Percentiles rank a stretch among this genome's conserved stretches.
These are phyloP conservation scores for Petrocephalus schoutedeni DNA, from an alignment of 2,797 vertebrate species.

Conservation along the genomic window DNA sequence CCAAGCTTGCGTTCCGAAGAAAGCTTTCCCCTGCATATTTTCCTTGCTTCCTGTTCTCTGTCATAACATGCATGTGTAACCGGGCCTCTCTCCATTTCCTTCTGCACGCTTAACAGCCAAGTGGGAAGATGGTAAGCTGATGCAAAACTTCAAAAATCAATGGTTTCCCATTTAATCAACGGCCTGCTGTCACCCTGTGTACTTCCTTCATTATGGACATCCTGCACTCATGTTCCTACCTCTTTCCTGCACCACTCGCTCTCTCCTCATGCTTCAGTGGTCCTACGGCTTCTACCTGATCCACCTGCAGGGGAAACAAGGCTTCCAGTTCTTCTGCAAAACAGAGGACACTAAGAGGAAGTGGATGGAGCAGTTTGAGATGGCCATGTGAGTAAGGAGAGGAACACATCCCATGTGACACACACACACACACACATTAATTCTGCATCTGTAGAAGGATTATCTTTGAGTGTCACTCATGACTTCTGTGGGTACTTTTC, in stretches of 20 bases:
- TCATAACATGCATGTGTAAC: conserved; percentile 71
- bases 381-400: conserved; percentile 84
- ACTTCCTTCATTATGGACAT: neutral
- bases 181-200: neutral
- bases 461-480: neutral
- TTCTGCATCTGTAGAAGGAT: neutral
- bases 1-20: neutral
- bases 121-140: conserved; percentile 97
- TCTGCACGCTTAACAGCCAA: conserved; percentile 85
- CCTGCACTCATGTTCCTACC: conserved; percentile 1
- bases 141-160: conserved; percentile 33
- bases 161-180: neutral
- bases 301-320: conserved; percentile 94
- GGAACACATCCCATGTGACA: neutral
- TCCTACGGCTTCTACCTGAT: conserved; percentile 96
- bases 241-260: conserved; percentile 25
- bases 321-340: conserved; percentile 98
- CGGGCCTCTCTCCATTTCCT: conserved; percentile 61
- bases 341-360: conserved; percentile 96
- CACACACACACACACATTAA: neutral
- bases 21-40: conserved; percentile 4
- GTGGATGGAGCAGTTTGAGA: conserved; percentile 99
- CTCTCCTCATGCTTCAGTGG: conserved; percentile 68
- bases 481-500: neutral
- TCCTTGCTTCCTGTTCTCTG: conserved; percentile 50